Percentiles rank a stretch among this genome's conserved stretches.
phyloP scores from a whole-genome alignment of 2,888 invertebrate genomes.

The Odontocerum albicorne region DNA sequence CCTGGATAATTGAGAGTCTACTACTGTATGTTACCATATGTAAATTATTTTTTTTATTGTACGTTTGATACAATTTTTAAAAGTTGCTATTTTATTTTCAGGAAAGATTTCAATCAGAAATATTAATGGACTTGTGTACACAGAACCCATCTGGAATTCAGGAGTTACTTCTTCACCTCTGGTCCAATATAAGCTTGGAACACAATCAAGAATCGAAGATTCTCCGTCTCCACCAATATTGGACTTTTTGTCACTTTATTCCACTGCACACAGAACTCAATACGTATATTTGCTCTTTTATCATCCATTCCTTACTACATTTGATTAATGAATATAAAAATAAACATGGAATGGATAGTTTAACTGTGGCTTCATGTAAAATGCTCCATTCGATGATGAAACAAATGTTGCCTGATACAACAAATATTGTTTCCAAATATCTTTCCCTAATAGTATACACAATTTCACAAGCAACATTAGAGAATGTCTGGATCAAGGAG shows the following conservation, averaged over 20 bases:
- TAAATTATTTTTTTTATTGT: too few species aligned
- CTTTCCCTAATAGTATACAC: constrained; percentile 57
- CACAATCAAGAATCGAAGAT: constrained; percentile 56
- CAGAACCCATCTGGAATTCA: constrained; percentile 56
- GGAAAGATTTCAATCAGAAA: constrained; percentile 46
- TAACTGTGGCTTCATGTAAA: constrained; percentile 42
- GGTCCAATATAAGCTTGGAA: constrained; percentile 51
- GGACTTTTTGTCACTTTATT: constrained; percentile 53
- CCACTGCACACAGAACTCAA: constrained; percentile 51
- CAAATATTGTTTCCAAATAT: constrained; percentile 49
- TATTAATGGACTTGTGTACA: constrained; percentile 49
- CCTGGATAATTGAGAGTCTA: too few species aligned
- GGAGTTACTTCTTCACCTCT: constrained; percentile 54
- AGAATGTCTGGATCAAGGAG: constrained; percentile 42
- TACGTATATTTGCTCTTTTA: constrained; percentile 59
- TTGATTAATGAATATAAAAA: constrained; percentile 49
- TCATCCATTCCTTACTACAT: constrained; percentile 56
- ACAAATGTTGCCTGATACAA: constrained; percentile 48
- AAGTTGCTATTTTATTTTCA: constrained; percentile 40
- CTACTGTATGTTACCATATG: too few species aligned
- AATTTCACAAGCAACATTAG: constrained; percentile 43
- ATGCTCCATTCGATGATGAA: constrained; percentile 51
- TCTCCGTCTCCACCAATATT: constrained; percentile 58
- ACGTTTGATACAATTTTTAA: too few species aligned
- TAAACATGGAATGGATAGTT: constrained; percentile 42